Percentiles rank a stretch among this genome's conserved stretches.
Evolutionary conservation across 2,113 vertebrate genomes (phyloP).

Genomic region (Aythya baeri): DNA sequence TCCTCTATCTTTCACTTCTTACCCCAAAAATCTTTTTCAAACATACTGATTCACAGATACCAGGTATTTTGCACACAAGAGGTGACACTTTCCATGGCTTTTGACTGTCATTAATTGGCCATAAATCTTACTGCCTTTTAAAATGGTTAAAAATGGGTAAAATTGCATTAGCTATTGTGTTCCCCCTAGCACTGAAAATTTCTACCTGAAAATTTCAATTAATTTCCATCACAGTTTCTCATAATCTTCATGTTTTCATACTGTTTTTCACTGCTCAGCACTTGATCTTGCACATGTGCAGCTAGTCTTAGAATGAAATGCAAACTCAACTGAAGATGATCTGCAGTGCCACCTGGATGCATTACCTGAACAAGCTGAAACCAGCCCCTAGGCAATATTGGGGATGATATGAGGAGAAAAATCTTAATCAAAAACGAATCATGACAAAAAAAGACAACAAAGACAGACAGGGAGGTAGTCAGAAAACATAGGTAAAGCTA

Average conservation of each 20-base stretch:
- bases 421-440: not conserved
- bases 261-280: not conserved
- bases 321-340: not conserved
- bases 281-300: not conserved
- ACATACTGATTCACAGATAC: not conserved
- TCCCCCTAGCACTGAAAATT: not conserved
- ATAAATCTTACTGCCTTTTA: not conserved
- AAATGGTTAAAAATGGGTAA: not conserved
- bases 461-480: too few relatives aligned
- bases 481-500: not conserved
- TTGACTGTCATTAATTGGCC: not conserved
- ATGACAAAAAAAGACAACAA: not conserved
- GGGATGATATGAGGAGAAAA: not conserved
- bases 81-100: not conserved
- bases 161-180: not conserved
- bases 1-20: not conserved
- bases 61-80: not conserved
- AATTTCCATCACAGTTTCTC: not conserved
- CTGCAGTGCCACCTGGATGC: not conserved
- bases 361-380: not conserved
- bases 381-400: accelerated
- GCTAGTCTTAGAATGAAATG: not conserved
- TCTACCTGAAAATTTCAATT: not conserved
- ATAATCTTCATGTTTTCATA: not conserved
- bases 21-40: not conserved